phyloP scores from a whole-genome alignment of 2,888 invertebrate genomes.

The Myopa tessellatipennis region DNA sequence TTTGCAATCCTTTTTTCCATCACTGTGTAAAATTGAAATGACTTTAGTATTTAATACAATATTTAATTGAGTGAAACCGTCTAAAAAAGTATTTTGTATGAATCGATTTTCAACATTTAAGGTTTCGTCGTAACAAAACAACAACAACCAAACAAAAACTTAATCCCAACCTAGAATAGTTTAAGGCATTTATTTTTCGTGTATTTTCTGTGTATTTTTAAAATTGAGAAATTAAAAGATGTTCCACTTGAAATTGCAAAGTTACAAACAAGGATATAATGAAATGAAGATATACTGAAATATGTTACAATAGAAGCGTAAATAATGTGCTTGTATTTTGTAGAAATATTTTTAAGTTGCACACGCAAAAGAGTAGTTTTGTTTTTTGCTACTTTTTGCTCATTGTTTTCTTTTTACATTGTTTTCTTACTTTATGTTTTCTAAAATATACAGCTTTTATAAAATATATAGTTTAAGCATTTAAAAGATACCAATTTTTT shows the following conservation, averaged over 20 bases:
- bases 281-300: too few species aligned
- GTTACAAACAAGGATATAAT: too few species aligned
- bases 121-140: not conserved
- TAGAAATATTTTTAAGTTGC: constrained; percentile 4
- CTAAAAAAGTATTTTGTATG: not conserved
- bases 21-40: constrained; percentile 17
- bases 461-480: too few species aligned
- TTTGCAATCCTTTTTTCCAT: not conserved
- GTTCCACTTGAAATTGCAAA: too few species aligned
- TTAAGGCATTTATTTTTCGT: not conserved
- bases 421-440: not conserved
- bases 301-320: not conserved
- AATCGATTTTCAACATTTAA: not conserved
- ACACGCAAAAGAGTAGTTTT: constrained; percentile 3
- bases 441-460: too few species aligned
- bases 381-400: constrained; percentile 16
- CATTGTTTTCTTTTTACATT: not conserved
- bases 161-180: not conserved
- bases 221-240: too few species aligned
- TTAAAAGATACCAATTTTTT: too few species aligned
- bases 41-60: not conserved
- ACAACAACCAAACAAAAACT: not conserved
- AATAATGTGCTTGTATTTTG: not conserved
- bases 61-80: not conserved
- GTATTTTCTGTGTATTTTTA: too few species aligned